Conservation (phyloP, 1,140 invertebrate species). For the Agrilus planipennis region DNA sequence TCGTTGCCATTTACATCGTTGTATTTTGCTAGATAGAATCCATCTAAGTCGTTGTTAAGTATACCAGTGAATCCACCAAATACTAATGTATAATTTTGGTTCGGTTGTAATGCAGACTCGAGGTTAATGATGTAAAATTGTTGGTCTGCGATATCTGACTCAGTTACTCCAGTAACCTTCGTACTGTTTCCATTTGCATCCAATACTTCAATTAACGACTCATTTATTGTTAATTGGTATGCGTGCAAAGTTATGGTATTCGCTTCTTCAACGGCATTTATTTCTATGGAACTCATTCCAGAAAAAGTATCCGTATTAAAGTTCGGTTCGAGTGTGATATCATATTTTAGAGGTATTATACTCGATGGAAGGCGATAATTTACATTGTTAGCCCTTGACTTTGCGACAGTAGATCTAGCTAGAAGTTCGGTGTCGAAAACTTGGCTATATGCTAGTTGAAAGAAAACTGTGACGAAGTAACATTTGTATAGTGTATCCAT, state of each 20-base stretch:
- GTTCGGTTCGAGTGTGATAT: slow-evolving; percentile 2
- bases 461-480: too few species aligned
- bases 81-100: slow-evolving; percentile 52
- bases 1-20: slow-evolving; percentile 51
- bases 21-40: slow-evolving; percentile 78
- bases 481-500: too few species aligned
- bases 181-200: slow-evolving; percentile 3
- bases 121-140: slow-evolving; percentile 62
- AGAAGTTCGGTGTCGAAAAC: too few species aligned
- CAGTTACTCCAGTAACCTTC: slow-evolving; percentile 22
- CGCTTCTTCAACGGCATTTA: slow-evolving; percentile 51
- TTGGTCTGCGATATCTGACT: slow-evolving; percentile 47
- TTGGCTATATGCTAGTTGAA: too few species aligned
- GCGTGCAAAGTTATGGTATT: slow-evolving; percentile 63
- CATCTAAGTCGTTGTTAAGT: slow-evolving; percentile 60
- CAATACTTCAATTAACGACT: slow-evolving; percentile 36
- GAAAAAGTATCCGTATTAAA: slow-evolving; percentile 54
- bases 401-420: too few species aligned
- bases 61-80: slow-evolving; percentile 56
- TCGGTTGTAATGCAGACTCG: slow-evolving; percentile 40
- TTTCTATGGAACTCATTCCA: slow-evolving; percentile 51
- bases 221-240: slow-evolving; percentile 48
- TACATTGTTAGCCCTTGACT: neutral
- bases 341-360: slow-evolving; percentile 1
- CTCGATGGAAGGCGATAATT: neutral